These are phyloP conservation scores for Leptopilina syphax DNA, from an alignment of 2,888 invertebrate species.

Conservation along the genomic window DNA sequence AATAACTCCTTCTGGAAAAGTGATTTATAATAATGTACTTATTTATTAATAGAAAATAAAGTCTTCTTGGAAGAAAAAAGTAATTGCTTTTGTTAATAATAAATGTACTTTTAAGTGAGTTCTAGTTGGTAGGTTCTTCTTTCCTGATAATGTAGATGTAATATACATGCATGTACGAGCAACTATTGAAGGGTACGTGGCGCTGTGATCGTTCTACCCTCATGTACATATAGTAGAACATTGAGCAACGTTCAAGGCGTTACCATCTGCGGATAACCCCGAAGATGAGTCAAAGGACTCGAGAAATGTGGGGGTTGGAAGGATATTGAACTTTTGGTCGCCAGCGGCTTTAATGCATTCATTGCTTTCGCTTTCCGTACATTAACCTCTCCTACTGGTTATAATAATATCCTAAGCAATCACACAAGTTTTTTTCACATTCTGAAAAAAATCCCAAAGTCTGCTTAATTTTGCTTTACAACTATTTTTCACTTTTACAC, in stretches of 20 bases:
- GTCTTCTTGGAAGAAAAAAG: no score
- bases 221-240: not conserved
- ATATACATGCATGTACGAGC: not conserved
- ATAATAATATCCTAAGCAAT: not conserved
- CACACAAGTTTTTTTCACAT: not conserved
- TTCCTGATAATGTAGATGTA: no score
- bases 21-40: no score
- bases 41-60: no score
- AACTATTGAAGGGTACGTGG: slow-evolving; percentile 5
- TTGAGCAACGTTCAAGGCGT: slow-evolving; percentile 6
- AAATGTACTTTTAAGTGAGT: no score
- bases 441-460: not conserved
- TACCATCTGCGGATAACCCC: slow-evolving; percentile 33
- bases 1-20: no score
- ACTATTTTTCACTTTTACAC: no score
- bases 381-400: not conserved
- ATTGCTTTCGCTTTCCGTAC: slow-evolving; percentile 49
- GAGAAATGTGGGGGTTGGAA: slow-evolving; percentile 10
- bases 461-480: no score
- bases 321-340: slow-evolving; percentile 47
- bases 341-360: slow-evolving; percentile 45
- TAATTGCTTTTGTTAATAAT: no score
- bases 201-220: not conserved
- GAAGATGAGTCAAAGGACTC: slow-evolving; percentile 27
- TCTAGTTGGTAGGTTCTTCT: no score